Evolutionary conservation across 2,113 vertebrate species (phyloP).

Genomic region (Gavia stellata): DNA sequence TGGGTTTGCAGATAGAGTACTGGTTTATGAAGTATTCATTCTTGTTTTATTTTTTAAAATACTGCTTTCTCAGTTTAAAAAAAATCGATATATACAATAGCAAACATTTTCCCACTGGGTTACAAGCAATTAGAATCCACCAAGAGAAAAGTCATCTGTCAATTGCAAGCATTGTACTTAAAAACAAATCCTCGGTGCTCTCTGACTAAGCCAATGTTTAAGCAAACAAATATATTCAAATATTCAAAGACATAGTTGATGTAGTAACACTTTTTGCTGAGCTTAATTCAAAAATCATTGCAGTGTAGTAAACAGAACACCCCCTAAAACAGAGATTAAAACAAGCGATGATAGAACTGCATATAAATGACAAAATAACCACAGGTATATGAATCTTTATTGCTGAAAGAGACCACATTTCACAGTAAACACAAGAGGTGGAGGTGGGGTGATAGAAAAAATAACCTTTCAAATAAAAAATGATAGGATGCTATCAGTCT

Average conservation of each 20-base stretch:
- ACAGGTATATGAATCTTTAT: constrained; percentile 34
- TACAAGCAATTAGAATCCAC: constrained; percentile 40
- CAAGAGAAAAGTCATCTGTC: constrained; percentile 43
- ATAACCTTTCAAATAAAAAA: not conserved
- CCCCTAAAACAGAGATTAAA: constrained; percentile 52
- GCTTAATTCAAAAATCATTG: constrained; percentile 59
- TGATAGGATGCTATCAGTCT: not conserved
- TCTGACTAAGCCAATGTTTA: constrained; percentile 53
- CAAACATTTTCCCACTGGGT: not conserved
- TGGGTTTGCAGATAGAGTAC: not conserved
- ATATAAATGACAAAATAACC: constrained; percentile 65
- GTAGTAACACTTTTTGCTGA: constrained; percentile 49
- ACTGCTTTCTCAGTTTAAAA: not conserved
- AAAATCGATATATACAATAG: not conserved
- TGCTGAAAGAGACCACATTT: not conserved
- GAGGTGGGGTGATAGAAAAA: not conserved
- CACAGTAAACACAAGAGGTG: constrained; percentile 3
- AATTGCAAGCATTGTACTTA: constrained; percentile 11
- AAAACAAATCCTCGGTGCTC: constrained; percentile 16
- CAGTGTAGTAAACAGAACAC: constrained; percentile 36
- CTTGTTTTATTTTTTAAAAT: not conserved
- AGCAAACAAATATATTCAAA: constrained; percentile 63
- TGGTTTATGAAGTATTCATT: constrained; percentile 23
- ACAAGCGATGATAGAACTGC: constrained; percentile 22
- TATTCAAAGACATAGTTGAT: constrained; percentile 59